A percentile compares a stretch with the other conserved stretches of the same genome.
Evolutionary conservation across 2,888 invertebrate species (phyloP).

Genomic region (Calliscelio sp.): DNA sequence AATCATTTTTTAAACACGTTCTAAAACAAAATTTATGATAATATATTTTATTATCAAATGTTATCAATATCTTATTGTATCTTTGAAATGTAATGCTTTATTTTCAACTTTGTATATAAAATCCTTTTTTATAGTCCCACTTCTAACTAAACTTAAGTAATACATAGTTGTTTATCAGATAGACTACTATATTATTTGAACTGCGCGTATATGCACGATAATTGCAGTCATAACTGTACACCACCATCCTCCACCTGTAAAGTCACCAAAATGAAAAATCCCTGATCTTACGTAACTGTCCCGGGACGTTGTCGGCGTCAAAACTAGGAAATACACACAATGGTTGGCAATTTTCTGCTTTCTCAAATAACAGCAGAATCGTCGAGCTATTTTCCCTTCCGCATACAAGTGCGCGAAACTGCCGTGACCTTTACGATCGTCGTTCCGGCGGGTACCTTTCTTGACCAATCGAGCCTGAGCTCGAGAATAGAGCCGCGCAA

Average conservation of each 20-base stretch:
- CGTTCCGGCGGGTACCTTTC: constrained; percentile 54
- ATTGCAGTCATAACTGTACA: constrained; percentile 54
- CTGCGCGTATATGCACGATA: not conserved
- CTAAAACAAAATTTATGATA: too few species aligned
- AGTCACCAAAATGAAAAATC: constrained; percentile 49
- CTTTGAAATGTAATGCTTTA: too few species aligned
- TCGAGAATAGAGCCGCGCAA: constrained; percentile 29
- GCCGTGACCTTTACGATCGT: constrained; percentile 65
- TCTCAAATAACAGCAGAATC: constrained; percentile 59
- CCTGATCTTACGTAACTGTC: constrained; percentile 58
- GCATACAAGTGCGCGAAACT: constrained; percentile 65
- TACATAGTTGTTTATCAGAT: too few species aligned
- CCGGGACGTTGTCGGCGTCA: constrained; percentile 47
- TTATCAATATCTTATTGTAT: too few species aligned
- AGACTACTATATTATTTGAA: too few species aligned
- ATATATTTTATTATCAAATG: too few species aligned
- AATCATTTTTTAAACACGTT: too few species aligned
- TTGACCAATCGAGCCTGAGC: constrained; percentile 26
- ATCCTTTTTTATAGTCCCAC: too few species aligned
- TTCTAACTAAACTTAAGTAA: too few species aligned
- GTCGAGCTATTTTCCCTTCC: constrained; percentile 59
- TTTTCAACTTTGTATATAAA: too few species aligned
- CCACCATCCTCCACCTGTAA: constrained; percentile 38
- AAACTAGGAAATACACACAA: constrained; percentile 61
- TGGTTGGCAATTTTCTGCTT: constrained; percentile 64